Evolutionary conservation across 1,140 invertebrate genomes (phyloP), one percentile per base, ranked within the genome.

Genomic region (Philotrypesis tridentata): DNA sequence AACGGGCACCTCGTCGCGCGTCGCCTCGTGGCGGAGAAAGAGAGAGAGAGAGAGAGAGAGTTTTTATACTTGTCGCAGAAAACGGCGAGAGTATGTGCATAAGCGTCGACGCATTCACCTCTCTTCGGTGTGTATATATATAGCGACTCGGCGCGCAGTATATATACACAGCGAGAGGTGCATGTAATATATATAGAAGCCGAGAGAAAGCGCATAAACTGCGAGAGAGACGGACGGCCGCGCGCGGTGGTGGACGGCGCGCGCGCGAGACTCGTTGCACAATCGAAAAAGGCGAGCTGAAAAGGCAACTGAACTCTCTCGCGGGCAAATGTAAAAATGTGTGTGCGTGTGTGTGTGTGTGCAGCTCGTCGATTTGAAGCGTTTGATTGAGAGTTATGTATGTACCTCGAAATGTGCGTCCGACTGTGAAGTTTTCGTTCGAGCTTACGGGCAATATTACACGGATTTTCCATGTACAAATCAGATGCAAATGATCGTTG

Each of bases 251-350:
- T 17, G 21, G 21, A 55, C 43, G 78, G 4, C 43, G n/a, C n/a
- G n/a, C n/a, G n/a, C 0, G 25, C 12, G 17, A 11, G 40, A 43
- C n/a, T 17, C 48, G 78, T 21, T 37, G 48, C 68, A 60, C 77
- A 61, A 79, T 79, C 71, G 68, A 79, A 79, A 71, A 71, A 71
- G 61, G 77, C 12, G n/a, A 43, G 43, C 11, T 63, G 70, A 67
- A 68, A 71, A 72, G 77, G 23, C 29, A 43, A 63, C 11, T 63
- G 70, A 67, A 68, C 61, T 74, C 40, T 40, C n/a, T 72, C 37
- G 6, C 70, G 67, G 9, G 67, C 31, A 29, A 31, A 68, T 31
- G 33, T 33, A 33, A 31, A 68, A n/a, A n/a, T n/a, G n/a, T n/a
- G n/a, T n/a, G n/a, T n/a, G n/a, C n/a, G n/a, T n/a, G n/a, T n/a